A percentile compares a stretch with the other conserved stretches of the same genome.
Evolutionary conservation across 2,113 vertebrate genomes (phyloP).

Genomic region (Gadus macrocephalus): DNA sequence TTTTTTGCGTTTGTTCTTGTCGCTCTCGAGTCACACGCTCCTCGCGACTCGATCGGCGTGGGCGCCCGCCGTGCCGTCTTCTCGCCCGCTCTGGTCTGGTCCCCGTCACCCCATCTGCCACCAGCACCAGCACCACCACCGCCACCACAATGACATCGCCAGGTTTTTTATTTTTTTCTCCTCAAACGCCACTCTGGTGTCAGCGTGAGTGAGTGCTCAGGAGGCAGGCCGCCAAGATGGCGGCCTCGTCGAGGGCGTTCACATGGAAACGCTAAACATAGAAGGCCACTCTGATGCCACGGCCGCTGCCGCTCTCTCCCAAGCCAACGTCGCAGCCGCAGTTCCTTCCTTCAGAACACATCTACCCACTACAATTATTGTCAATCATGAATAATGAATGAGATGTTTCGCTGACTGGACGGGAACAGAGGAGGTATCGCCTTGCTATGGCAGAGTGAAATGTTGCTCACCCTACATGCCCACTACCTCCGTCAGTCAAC

Average conservation of each 20-base stretch:
- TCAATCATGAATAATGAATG: too few species aligned
- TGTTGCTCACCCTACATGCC: too few species aligned
- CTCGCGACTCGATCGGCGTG: conserved; percentile 56
- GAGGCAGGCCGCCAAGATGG: conserved; percentile 6
- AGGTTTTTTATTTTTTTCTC: background rate
- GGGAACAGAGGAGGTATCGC: too few species aligned
- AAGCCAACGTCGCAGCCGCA: too few species aligned
- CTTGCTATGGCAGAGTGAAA: too few species aligned
- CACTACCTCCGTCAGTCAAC: too few species aligned
- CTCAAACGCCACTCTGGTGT: conserved; percentile 2
- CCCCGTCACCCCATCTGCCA: conserved; percentile 74
- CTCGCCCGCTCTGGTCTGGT: conserved; percentile 59
- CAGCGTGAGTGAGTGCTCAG: background rate
- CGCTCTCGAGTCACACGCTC: conserved; percentile 60
- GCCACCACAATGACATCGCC: conserved; percentile 32
- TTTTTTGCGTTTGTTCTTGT: conserved; percentile 11
- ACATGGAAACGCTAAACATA: conserved; percentile 20
- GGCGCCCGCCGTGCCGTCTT: conserved; percentile 66
- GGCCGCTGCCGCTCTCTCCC: background rate
- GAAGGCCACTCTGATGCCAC: conserved; percentile 9
- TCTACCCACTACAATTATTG: too few species aligned
- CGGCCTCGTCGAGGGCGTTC: conserved; percentile 4
- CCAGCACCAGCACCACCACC: background rate
- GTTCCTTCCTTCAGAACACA: too few species aligned
- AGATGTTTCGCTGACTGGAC: too few species aligned